These are phyloP conservation scores for Pherbina coryleti DNA, from an alignment of 2,888 invertebrate species.

Conservation along the genomic window DNA sequence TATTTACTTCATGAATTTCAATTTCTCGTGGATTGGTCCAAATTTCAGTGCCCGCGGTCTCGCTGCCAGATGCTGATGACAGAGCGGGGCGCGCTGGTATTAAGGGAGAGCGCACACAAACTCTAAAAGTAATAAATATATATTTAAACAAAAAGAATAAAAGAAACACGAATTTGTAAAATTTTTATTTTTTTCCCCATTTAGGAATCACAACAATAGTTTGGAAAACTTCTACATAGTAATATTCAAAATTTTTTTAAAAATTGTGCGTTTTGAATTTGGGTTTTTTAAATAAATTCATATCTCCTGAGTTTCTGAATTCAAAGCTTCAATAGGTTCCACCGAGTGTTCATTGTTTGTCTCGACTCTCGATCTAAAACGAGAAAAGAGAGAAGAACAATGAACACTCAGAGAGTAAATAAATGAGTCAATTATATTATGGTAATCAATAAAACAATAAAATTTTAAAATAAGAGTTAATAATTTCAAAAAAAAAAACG, in stretches of 20 bases:
- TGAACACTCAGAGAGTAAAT: constrained; percentile 50
- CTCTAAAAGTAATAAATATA: constrained; percentile 71
- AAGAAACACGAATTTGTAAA: neutral
- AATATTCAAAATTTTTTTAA: neutral
- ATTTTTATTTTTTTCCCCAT: constrained; percentile 11
- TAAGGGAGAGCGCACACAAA: constrained; percentile 85
- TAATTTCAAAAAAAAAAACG: too few relatives aligned
- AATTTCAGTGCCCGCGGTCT: constrained; percentile 72
- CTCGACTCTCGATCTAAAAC: constrained; percentile 57
- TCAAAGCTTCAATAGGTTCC: constrained; percentile 44
- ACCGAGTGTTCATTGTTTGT: constrained; percentile 58
- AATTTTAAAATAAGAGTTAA: neutral
- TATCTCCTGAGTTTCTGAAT: constrained; percentile 33
- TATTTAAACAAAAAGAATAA: neutral
- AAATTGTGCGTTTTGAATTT: constrained; percentile 41
- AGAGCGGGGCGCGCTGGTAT: constrained; percentile 83
- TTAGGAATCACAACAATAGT: constrained; percentile 9
- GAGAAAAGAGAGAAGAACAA: constrained; percentile 60
- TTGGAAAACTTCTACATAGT: neutral
- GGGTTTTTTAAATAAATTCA: neutral
- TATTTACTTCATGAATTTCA: constrained; percentile 65
- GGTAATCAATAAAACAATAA: neutral
- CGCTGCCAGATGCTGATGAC: constrained; percentile 72
- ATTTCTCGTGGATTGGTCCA: constrained; percentile 79
- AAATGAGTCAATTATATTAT: neutral